phyloP scores from a whole-genome alignment of 1,140 invertebrate species.

The Drosophila ficusphila region DNA sequence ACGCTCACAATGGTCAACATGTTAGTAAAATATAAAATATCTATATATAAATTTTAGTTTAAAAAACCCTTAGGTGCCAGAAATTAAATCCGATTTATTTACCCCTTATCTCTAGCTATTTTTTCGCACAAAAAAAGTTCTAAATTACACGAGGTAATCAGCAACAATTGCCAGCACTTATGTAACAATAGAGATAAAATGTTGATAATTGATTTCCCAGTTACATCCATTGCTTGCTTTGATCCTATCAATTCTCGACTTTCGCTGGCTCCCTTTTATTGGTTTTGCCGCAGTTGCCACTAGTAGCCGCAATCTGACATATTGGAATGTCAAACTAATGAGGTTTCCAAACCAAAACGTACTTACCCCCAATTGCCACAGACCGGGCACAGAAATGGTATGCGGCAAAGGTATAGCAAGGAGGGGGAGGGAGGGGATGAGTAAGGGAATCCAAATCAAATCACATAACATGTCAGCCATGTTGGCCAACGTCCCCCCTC shows the following conservation, averaged over 20 bases:
- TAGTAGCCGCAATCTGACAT: conserved; percentile 45
- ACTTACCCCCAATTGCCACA: conserved; percentile 55
- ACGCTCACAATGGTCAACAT: too few species aligned
- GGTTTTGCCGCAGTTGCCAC: conserved; percentile 30
- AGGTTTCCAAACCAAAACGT: conserved; percentile 69
- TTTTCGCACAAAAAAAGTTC: too few species aligned
- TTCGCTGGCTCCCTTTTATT: conserved; percentile 2
- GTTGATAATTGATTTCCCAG: not conserved
- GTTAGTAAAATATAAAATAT: too few species aligned
- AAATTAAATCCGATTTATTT: not conserved
- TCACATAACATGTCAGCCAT: conserved; percentile 71
- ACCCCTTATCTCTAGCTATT: too few species aligned
- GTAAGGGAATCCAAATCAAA: conserved; percentile 67
- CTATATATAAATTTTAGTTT: too few species aligned
- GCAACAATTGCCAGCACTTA: not conserved
- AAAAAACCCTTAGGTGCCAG: too few species aligned
- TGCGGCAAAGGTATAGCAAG: not conserved
- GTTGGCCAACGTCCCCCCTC: conserved; percentile 11
- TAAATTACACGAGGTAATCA: too few species aligned
- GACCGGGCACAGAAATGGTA: not conserved
- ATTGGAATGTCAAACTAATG: conserved; percentile 70
- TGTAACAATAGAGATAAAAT: not conserved
- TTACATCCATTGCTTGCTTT: conserved; percentile 1
- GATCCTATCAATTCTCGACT: not conserved
- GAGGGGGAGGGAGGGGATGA: not conserved